phyloP scores from a whole-genome alignment of 2,113 vertebrate genomes.

The Nothobranchius kuhntae region DNA sequence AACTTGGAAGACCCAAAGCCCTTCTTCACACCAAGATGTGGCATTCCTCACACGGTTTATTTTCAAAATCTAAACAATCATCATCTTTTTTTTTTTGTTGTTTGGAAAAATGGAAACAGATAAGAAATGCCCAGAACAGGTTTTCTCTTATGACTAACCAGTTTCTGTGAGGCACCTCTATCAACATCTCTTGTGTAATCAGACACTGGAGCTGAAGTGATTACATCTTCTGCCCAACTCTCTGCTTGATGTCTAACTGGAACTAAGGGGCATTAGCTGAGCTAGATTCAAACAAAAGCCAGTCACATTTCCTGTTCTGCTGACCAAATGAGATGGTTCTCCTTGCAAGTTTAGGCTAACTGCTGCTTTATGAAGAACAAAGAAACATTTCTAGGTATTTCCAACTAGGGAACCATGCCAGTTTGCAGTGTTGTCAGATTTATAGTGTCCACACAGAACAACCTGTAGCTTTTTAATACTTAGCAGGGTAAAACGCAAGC shows the following conservation, averaged over 20 bases:
- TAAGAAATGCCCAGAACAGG: constrained; percentile 13
- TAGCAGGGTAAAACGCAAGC: constrained; percentile 47
- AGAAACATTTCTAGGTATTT: constrained; percentile 47
- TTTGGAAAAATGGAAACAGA: constrained; percentile 16
- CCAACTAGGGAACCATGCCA: constrained; percentile 44
- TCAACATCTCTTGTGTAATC: constrained; percentile 57
- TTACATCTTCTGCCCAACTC: constrained; percentile 25
- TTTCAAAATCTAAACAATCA: constrained; percentile 36
- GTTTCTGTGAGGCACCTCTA: constrained; percentile 23
- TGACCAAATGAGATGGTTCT: constrained; percentile 19
- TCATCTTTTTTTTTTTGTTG: constrained; percentile 1
- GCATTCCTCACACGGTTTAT: constrained; percentile 23
- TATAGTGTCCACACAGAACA: constrained; percentile 62
- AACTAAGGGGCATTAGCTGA: constrained; percentile 19
- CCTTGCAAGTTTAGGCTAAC: constrained; percentile 14
- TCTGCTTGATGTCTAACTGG: constrained; percentile 25
- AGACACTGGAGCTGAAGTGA: constrained; percentile 41
- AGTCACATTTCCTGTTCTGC: constrained; percentile 37
- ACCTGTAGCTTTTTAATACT: constrained; percentile 25
- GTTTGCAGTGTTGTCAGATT: constrained; percentile 47
- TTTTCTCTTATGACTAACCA: constrained; percentile 14
- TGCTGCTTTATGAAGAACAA: not conserved
- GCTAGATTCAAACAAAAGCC: constrained; percentile 19
- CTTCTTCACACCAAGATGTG: constrained; percentile 28
- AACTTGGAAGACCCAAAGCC: not conserved